These are phyloP conservation scores for Samia ricini DNA, from an alignment of 1,140 invertebrate species.

Conservation along the genomic window DNA sequence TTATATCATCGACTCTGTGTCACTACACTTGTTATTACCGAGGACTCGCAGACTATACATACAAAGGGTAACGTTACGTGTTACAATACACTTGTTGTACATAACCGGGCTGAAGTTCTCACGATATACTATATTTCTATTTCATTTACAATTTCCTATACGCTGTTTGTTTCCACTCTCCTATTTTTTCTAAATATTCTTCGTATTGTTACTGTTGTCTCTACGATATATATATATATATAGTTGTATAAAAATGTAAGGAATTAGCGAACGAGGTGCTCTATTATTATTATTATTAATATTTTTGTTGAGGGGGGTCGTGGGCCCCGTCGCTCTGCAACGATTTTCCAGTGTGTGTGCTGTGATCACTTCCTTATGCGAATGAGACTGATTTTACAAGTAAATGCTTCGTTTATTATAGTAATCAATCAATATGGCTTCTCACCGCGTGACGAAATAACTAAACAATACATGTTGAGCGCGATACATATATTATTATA, in stretches of 20 bases:
- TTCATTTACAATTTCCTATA: no score
- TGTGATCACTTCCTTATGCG: constrained; percentile 77
- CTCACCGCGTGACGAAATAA: constrained; percentile 15
- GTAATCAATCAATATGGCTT: constrained; percentile 50
- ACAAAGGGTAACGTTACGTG: no score
- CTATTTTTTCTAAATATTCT: no score
- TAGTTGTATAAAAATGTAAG: constrained; percentile 59
- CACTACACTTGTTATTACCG: no score
- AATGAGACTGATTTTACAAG: constrained; percentile 77
- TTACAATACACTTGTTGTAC: no score
- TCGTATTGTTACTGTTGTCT: neutral
- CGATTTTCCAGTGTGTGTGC: constrained; percentile 76
- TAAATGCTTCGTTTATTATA: constrained; percentile 65
- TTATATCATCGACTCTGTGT: no score
- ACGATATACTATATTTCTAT: no score
- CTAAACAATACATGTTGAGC: no score
- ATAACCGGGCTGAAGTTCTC: no score
- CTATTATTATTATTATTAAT: constrained; percentile 69
- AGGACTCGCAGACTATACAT: neutral
- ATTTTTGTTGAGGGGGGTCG: constrained; percentile 62
- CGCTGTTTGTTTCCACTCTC: no score
- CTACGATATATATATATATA: constrained; percentile 31
- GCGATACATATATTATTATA: neutral
- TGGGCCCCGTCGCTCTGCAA: constrained; percentile 66
- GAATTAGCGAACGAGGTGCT: constrained; percentile 71